Evolutionary conservation across 2,797 vertebrate species (phyloP), one percentile per base, ranked within the genome.

Genomic region (Sebastes matsubarae): DNA sequence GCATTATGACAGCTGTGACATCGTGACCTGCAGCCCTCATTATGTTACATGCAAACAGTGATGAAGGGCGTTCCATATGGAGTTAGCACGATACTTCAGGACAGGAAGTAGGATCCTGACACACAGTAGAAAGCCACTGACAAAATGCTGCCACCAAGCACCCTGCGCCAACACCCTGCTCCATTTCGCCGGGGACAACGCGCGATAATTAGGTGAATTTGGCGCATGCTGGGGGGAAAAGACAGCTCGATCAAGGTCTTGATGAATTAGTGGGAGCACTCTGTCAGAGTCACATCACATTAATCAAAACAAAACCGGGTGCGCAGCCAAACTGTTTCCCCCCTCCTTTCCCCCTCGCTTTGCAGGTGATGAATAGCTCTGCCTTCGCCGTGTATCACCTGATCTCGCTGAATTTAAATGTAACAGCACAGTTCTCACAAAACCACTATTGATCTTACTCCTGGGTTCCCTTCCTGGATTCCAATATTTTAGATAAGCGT

Each of bases 171-270:
- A 92, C 87, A 89, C 71, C 50, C 73, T 68, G 75, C 70, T 76
- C 89, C 80, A 90, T 93, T 96, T 96, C 95, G 92, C 84, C 91
- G 67, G 32, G 66, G 66, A 88, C 92, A 87, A 85, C 59, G 65
- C 89, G 81, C 88, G 69, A 88, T 97, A 97, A 97, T 97, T 96
- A 96, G 94, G 93, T 86, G 92, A 94, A 94, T 96, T 93, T 94
- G 94, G 94, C 82, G 84, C 85, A 6, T 0, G 91, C 87, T 84
- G 90, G 89, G 84, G 42, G 42, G 42, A 86, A 89, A 82, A 90
- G 94, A 93, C 90, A 92, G 91, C 92, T 83, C 89, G 90, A 94
- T 94, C 91, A 91, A 55, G 91, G 93, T 89, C 85, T 92, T 97
- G 97, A 97, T 96, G 94, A 96, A 97, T 95, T 93, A 90, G 93